These are phyloP conservation scores for Ariopsis seemanni DNA, from an alignment of 2,113 vertebrate species.

Conservation along the genomic window DNA sequence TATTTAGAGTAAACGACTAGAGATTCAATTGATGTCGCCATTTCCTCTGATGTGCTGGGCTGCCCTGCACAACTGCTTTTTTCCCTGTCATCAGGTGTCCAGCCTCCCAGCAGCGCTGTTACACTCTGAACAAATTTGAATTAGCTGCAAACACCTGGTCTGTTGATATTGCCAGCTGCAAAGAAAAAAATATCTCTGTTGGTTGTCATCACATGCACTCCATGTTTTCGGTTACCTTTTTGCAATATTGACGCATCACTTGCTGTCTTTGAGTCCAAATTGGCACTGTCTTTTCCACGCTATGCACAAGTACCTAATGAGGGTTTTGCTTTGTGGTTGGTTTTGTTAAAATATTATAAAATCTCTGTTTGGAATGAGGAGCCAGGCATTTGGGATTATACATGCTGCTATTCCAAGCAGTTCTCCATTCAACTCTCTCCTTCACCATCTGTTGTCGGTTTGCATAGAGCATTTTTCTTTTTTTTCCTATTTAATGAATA, in stretches of 20 bases:
- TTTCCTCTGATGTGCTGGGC: slow-evolving; percentile 7
- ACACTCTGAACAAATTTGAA: slow-evolving; percentile 41
- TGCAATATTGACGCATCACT: not conserved
- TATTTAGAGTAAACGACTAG: not conserved
- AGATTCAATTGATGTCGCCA: not conserved
- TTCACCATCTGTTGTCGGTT: slow-evolving; percentile 52
- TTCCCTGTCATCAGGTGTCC: slow-evolving; percentile 18
- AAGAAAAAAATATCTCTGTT: slow-evolving; percentile 29
- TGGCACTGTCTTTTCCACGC: not conserved
- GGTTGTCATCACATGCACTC: slow-evolving; percentile 10
- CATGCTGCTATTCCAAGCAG: not conserved
- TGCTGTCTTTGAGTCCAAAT: slow-evolving; percentile 5
- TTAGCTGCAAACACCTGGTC: slow-evolving; percentile 45
- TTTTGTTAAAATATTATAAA: slow-evolving; percentile 32
- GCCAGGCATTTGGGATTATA: slow-evolving; percentile 47
- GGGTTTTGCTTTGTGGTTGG: slow-evolving; percentile 21
- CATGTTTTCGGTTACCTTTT: slow-evolving; percentile 13
- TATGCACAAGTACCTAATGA: not conserved
- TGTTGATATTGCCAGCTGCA: slow-evolving; percentile 38
- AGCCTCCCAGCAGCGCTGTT: slow-evolving; percentile 18
- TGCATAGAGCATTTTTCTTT: slow-evolving; percentile 41
- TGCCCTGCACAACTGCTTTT: not conserved
- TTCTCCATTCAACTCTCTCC: slow-evolving; percentile 18
- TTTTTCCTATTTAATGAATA: slow-evolving; percentile 21
- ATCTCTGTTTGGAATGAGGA: slow-evolving; percentile 4